A percentile compares a stretch with the other conserved stretches of the same genome.
phyloP scores from a whole-genome alignment of 2,888 invertebrate genomes.

The Cinara cedri region DNA sequence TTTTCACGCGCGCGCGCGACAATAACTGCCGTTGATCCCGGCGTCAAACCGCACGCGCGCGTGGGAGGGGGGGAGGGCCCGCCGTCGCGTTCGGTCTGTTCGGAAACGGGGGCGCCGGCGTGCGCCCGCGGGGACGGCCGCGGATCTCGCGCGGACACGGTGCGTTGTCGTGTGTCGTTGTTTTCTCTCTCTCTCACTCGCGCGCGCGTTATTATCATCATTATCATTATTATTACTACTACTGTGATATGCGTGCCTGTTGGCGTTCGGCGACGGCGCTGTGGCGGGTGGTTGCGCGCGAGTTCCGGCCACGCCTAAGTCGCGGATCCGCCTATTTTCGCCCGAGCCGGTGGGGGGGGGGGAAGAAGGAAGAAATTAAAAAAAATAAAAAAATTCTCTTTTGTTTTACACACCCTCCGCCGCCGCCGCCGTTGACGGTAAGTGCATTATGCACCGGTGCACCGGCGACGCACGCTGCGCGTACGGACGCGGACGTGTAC shows the following conservation, averaged over 20 bases:
- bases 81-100: too few species aligned
- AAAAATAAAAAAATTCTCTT: slow-evolving; percentile 19
- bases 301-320: slow-evolving; percentile 52
- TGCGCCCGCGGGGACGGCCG: background rate
- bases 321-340: slow-evolving; percentile 54
- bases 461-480: background rate
- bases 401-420: slow-evolving; percentile 23
- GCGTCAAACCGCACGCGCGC: too few species aligned
- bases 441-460: slow-evolving; percentile 52
- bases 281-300: slow-evolving; percentile 30
- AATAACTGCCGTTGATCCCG: too few species aligned
- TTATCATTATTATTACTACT: too few species aligned
- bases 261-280: background rate
- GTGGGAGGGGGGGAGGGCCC: too few species aligned
- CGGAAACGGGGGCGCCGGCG: background rate
- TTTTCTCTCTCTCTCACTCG: background rate
- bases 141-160: too few species aligned
- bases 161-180: too few species aligned
- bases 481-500: background rate
- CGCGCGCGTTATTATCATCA: slow-evolving; percentile 13
- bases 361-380: slow-evolving; percentile 10
- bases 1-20: too few species aligned
- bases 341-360: background rate
- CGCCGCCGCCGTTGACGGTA: background rate
- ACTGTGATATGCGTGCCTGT: too few species aligned